phyloP scores from a whole-genome alignment of 1,140 invertebrate genomes.

The Notospermus geniculatus region DNA sequence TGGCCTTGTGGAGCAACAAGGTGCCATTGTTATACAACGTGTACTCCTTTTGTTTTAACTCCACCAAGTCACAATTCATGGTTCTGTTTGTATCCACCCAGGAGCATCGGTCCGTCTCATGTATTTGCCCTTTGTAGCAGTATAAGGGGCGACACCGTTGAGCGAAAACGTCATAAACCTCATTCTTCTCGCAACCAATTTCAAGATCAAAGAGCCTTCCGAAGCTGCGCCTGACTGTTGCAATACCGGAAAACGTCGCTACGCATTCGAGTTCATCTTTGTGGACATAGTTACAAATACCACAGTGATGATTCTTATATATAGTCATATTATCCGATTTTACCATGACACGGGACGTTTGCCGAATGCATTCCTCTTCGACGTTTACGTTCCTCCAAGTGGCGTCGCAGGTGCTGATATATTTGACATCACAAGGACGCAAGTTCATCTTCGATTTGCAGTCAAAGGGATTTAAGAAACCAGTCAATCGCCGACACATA shows the following conservation, averaged over 20 bases:
- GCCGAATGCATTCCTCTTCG: neutral
- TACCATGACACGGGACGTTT: neutral
- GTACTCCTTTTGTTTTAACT: neutral
- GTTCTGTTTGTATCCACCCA: neutral
- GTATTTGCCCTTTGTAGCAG: neutral
- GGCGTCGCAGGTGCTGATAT: too few species aligned
- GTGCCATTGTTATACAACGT: neutral
- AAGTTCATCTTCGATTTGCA: too few species aligned
- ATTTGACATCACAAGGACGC: too few species aligned
- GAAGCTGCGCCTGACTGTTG: neutral
- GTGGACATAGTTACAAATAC: neutral
- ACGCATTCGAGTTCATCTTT: neutral
- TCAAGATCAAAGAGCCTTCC: neutral
- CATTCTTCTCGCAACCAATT: neutral
- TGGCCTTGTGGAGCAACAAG: neutral
- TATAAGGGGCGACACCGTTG: neutral
- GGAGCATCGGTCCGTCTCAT: neutral
- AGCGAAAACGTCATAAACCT: constrained; percentile 2
- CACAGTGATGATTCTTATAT: constrained; percentile 3
- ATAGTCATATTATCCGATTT: neutral
- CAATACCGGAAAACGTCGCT: neutral
- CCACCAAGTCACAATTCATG: neutral
- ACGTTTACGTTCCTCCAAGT: too few species aligned
- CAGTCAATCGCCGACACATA: neutral
- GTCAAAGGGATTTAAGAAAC: neutral